phyloP scores from a whole-genome alignment of 2,113 vertebrate genomes.

The Sphyrna mokarran region DNA sequence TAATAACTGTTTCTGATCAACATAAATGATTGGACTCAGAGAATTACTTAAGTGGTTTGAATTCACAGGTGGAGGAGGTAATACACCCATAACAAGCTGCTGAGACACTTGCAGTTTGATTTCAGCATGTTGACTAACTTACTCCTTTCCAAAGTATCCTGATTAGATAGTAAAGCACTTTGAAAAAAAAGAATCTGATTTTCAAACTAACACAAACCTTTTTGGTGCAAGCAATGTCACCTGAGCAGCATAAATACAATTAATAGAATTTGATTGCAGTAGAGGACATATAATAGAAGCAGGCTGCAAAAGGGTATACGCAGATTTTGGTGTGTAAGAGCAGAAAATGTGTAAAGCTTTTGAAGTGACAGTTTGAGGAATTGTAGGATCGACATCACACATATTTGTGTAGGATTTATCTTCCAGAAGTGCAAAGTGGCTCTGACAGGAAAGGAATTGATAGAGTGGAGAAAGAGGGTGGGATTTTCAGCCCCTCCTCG shows the following conservation, averaged over 20 bases:
- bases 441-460: not conserved
- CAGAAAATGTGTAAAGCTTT: not conserved
- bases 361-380: not conserved
- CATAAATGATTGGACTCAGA: too few relatives aligned
- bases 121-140: too few relatives aligned
- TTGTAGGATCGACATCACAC: not conserved
- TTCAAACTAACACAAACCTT: not conserved
- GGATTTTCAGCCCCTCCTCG: too few relatives aligned
- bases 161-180: too few relatives aligned
- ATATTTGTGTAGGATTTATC: not conserved
- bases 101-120: too few relatives aligned
- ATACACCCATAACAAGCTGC: too few relatives aligned
- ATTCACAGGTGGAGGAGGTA: too few relatives aligned
- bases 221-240: not conserved
- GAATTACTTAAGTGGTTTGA: too few relatives aligned
- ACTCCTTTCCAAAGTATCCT: too few relatives aligned
- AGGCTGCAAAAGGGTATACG: not conserved
- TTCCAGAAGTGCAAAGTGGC: not conserved
- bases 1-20: too few relatives aligned
- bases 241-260: not conserved
- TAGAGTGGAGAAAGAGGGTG: too few relatives aligned
- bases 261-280: not conserved
- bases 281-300: not conserved
- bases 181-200: not conserved
- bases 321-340: not conserved